Evolutionary conservation across 2,797 vertebrate genomes (phyloP).

Genomic region (Sebastes kiyomatsui): DNA sequence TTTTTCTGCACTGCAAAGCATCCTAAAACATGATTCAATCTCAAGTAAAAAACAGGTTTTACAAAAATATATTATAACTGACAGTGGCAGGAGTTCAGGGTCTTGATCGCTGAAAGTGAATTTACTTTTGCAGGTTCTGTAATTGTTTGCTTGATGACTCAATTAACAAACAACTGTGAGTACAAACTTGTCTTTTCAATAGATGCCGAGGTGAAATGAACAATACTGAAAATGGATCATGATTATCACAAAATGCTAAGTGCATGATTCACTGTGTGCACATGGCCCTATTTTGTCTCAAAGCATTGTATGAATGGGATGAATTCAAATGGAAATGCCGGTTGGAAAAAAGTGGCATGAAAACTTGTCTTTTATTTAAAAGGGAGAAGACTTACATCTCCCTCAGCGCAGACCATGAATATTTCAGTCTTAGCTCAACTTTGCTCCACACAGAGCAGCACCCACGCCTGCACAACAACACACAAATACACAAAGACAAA

Average conservation of each 20-base stretch:
- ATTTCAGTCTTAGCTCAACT: constrained; percentile 62
- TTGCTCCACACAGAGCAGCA: constrained; percentile 42
- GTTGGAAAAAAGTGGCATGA: constrained; percentile 24
- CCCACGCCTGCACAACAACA: constrained; percentile 5
- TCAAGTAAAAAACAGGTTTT: background rate
- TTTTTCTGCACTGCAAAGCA: background rate
- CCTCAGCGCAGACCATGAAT: constrained; percentile 59
- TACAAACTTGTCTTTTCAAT: background rate
- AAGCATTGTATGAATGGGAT: constrained; percentile 15
- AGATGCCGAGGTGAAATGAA: background rate
- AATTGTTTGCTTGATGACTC: background rate
- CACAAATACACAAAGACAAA: background rate
- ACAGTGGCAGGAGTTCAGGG: background rate
- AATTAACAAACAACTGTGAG: background rate
- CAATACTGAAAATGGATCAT: background rate
- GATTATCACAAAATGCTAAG: background rate
- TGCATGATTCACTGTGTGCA: background rate
- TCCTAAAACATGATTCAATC: background rate
- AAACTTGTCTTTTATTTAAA: constrained; percentile 66
- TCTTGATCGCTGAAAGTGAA: background rate
- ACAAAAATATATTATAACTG: background rate
- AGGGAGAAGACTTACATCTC: constrained; percentile 52
- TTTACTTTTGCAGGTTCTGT: background rate
- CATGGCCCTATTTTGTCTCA: constrained; percentile 36
- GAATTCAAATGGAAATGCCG: constrained; percentile 34